Percentiles rank a stretch among this genome's conserved stretches.
These are phyloP conservation scores for Bombyx huttoni DNA, from an alignment of 2,888 invertebrate genomes.

Conservation along the genomic window DNA sequence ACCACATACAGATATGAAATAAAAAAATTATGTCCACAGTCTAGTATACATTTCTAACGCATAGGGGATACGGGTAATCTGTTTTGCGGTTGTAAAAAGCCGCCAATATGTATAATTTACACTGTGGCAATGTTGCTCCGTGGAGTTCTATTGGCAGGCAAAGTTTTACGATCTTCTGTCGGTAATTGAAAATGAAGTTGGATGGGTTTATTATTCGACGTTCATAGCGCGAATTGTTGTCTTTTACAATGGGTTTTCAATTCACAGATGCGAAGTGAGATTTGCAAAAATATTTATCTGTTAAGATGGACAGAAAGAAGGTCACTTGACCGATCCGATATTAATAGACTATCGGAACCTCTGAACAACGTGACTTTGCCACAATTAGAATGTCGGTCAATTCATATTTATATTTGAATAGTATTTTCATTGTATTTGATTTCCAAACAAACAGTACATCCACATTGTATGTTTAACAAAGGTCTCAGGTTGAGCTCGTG, in stretches of 20 bases:
- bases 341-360: too few species aligned
- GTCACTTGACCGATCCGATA: too few species aligned
- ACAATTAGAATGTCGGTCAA: too few species aligned
- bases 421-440: too few species aligned
- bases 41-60: slow-evolving; percentile 30
- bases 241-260: slow-evolving; percentile 6
- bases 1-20: slow-evolving; percentile 19
- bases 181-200: slow-evolving; percentile 30
- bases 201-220: slow-evolving; percentile 13
- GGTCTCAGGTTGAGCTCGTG: too few species aligned
- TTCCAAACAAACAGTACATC: too few species aligned
- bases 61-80: slow-evolving; percentile 64
- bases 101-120: slow-evolving; percentile 2
- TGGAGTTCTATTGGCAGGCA: slow-evolving; percentile 18
- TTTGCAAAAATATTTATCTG: too few species aligned
- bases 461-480: too few species aligned
- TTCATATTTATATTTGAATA: too few species aligned
- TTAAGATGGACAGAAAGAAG: too few species aligned
- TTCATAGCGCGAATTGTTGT: slow-evolving; percentile 2
- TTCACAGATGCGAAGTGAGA: background rate
- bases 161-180: slow-evolving; percentile 23
- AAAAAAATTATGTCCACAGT: slow-evolving; percentile 5
- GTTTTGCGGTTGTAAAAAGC: slow-evolving; percentile 41
- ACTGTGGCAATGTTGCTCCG: slow-evolving; percentile 17
- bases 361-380: too few species aligned